A percentile compares a stretch with the other conserved stretches of the same genome.
Conservation (phyloP, 2,888 invertebrate species). For the Anoncus sp. region DNA sequence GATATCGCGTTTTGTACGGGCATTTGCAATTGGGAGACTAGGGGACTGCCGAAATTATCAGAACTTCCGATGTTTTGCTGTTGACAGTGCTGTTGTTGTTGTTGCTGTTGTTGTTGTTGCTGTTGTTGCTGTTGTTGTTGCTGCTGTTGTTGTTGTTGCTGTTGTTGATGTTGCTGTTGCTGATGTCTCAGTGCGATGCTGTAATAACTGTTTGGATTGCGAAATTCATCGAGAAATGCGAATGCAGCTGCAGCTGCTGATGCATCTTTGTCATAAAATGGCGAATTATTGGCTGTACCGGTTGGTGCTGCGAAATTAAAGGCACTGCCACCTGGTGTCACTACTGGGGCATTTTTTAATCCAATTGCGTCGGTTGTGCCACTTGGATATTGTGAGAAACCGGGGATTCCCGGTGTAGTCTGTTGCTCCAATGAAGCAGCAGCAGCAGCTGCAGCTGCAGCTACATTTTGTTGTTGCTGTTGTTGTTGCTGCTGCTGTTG, state of each 20-base stretch:
- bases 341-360: conserved; percentile 88
- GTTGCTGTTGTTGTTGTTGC: conserved; percentile 75
- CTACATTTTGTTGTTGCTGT: conserved; percentile 69
- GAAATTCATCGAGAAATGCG: conserved; percentile 80
- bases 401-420: conserved; percentile 69
- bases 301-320: conserved; percentile 92
- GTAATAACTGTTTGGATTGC: conserved; percentile 81
- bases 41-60: conserved; percentile 75
- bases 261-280: conserved; percentile 80
- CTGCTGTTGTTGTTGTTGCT: conserved; percentile 67
- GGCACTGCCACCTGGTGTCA: conserved; percentile 89
- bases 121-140: conserved; percentile 70
- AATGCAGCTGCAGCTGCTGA: conserved; percentile 79
- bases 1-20: conserved; percentile 80
- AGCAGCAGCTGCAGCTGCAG: conserved; percentile 55
- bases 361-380: conserved; percentile 83
- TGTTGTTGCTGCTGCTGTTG: conserved; percentile 76
- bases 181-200: conserved; percentile 77
- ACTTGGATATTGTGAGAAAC: conserved; percentile 77
- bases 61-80: conserved; percentile 54
- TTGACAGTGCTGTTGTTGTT: conserved; percentile 66
- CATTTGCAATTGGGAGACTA: conserved; percentile 85
- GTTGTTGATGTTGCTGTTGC: conserved; percentile 72
- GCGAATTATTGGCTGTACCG: conserved; percentile 73
- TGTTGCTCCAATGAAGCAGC: conserved; percentile 68